Evolutionary conservation across 2,797 vertebrate genomes (phyloP).

Genomic region (Mormyrus proboscirostris): DNA sequence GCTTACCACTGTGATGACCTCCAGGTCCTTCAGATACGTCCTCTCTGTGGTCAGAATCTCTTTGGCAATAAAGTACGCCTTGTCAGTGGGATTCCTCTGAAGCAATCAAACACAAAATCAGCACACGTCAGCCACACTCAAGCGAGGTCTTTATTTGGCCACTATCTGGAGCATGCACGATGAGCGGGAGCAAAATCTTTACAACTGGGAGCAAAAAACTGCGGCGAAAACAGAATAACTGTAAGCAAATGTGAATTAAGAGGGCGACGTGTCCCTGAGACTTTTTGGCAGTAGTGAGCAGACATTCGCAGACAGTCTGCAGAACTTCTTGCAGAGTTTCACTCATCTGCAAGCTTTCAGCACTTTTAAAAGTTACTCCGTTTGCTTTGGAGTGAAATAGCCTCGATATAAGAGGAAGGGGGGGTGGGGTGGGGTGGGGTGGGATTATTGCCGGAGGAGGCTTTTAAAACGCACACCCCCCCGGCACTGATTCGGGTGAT

Average conservation of each 20-base stretch:
- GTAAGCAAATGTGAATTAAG: neutral
- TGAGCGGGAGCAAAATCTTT: neutral
- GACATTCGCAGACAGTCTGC: neutral
- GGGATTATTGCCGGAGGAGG: neutral
- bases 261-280: neutral
- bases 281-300: neutral
- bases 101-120: neutral
- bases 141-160: neutral
- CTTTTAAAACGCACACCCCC: neutral
- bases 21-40: conserved; percentile 93
- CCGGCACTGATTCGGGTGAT: neutral
- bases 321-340: neutral
- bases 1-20: conserved; percentile 92
- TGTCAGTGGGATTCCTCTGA: conserved; percentile 74
- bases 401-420: neutral
- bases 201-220: neutral
- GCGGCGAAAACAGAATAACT: neutral
- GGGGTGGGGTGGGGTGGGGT: neutral
- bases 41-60: conserved; percentile 94
- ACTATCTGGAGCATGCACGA: neutral
- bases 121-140: neutral
- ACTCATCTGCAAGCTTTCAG: neutral
- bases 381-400: neutral
- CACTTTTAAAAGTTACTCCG: neutral
- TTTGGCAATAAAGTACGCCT: conserved; percentile 93